phyloP scores from a whole-genome alignment of 2,888 invertebrate genomes.

The Rhingia campestris region DNA sequence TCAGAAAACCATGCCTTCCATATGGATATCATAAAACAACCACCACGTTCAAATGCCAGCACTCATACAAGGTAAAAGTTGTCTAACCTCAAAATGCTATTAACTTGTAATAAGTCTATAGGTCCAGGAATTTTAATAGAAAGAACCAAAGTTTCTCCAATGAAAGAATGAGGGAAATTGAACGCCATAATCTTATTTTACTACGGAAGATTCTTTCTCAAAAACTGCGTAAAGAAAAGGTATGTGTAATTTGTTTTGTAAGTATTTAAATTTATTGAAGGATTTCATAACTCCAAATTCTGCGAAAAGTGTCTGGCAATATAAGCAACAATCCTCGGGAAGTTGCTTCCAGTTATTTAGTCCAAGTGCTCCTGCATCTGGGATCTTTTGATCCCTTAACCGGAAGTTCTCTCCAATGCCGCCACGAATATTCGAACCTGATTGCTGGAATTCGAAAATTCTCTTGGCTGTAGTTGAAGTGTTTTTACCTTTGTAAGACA shows the following conservation, averaged over 20 bases:
- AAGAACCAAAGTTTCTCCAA: conserved; percentile 83
- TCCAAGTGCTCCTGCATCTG: no score
- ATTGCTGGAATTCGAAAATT: no score
- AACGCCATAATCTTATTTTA: conserved; percentile 85
- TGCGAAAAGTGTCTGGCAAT: no score
- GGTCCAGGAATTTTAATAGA: conserved; percentile 41
- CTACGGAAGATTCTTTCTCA: conserved; percentile 85
- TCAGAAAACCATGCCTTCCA: conserved; percentile 77
- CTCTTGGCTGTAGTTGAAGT: no score
- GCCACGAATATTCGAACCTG: no score
- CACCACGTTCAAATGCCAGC: conserved; percentile 50
- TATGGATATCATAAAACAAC: conserved; percentile 75
- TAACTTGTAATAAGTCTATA: neutral
- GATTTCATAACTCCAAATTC: no score
- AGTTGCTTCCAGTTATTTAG: no score
- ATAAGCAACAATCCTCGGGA: no score
- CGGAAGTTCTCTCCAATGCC: no score
- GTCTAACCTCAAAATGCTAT: neutral
- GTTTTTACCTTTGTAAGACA: no score
- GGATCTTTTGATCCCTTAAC: no score
- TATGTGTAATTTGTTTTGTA: neutral
- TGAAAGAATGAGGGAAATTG: conserved; percentile 85
- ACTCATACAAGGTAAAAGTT: conserved; percentile 73
- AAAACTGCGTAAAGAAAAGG: conserved; percentile 76
- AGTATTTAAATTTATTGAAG: no score